These are phyloP conservation scores for Brachionus calyciflorus DNA, from an alignment of 1,140 invertebrate species.

Conservation along the genomic window DNA sequence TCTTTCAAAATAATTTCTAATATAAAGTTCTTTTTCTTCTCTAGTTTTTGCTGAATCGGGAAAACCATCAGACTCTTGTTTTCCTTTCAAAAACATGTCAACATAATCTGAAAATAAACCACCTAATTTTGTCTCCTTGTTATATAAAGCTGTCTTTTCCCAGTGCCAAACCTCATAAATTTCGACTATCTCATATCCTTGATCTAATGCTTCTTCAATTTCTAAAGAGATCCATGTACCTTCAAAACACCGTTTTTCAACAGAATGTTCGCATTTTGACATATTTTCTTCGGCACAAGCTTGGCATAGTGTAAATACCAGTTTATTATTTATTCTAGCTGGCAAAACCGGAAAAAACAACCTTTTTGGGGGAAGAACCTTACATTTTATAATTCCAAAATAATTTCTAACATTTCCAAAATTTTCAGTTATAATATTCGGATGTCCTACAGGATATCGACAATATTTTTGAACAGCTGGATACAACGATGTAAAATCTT, in stretches of 20 bases:
- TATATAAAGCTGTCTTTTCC: conserved; percentile 47
- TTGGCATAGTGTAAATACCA: conserved; percentile 50
- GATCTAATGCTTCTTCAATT: conserved; percentile 53
- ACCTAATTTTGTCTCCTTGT: too few relatives aligned
- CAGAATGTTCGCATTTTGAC: conserved; percentile 33
- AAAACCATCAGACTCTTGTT: conserved; percentile 50
- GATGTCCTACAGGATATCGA: conserved; percentile 56
- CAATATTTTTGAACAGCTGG: conserved; percentile 47
- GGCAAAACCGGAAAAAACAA: conserved; percentile 45
- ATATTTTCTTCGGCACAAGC: conserved; percentile 47
- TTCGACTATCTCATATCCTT: conserved; percentile 55
- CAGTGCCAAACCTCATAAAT: conserved; percentile 58
- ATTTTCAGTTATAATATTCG: conserved; percentile 52
- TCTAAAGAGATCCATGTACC: conserved; percentile 59
- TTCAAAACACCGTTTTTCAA: conserved; percentile 54
- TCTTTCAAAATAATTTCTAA: conserved; percentile 52
- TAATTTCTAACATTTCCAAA: conserved; percentile 49
- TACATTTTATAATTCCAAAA: conserved; percentile 47
- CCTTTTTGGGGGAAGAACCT: too few relatives aligned
- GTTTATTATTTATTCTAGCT: too few relatives aligned
- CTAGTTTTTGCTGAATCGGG: conserved; percentile 48
- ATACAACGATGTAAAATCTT: conserved; percentile 57
- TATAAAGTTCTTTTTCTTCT: conserved; percentile 49
- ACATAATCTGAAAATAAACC: too few relatives aligned
- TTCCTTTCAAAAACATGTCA: conserved; percentile 51